Evolutionary conservation across 2,113 vertebrate genomes (phyloP).

Genomic region (Harpagus bidentatus): DNA sequence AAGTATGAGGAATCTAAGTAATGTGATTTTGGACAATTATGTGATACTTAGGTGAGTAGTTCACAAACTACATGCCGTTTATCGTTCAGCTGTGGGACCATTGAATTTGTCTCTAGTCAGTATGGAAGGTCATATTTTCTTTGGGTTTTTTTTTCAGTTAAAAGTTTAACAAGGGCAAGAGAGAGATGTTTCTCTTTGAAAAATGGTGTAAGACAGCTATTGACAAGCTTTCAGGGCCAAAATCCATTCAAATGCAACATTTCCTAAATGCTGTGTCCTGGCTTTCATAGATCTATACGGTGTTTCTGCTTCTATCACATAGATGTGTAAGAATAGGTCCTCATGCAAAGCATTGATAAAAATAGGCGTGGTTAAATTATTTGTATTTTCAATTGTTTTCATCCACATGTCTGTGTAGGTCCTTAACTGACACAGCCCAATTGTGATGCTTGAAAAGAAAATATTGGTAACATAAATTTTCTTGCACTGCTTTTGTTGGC

Average conservation of each 20-base stretch:
- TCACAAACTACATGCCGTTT: background rate
- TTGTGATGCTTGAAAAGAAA: background rate
- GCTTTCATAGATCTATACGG: background rate
- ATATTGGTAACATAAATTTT: background rate
- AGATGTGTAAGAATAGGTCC: background rate
- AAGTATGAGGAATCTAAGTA: background rate
- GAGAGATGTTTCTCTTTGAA: background rate
- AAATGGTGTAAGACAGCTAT: background rate
- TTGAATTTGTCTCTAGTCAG: background rate
- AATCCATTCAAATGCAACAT: background rate
- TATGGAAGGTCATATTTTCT: background rate
- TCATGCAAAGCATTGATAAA: background rate
- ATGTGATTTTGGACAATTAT: background rate
- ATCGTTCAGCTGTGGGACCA: background rate
- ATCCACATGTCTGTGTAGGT: background rate
- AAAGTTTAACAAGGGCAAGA: background rate
- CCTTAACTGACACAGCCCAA: background rate
- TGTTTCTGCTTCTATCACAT: background rate
- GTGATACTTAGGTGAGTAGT: background rate
- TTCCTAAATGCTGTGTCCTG: background rate
- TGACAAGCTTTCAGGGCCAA: background rate
- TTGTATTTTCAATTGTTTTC: background rate
- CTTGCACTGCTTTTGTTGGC: background rate
- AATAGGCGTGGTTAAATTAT: background rate
- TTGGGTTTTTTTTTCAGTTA: background rate